A percentile compares a stretch with the other conserved stretches of the same genome.
Evolutionary conservation across 2,113 vertebrate species (phyloP).

Genomic region (Gallinago jamesoni): DNA sequence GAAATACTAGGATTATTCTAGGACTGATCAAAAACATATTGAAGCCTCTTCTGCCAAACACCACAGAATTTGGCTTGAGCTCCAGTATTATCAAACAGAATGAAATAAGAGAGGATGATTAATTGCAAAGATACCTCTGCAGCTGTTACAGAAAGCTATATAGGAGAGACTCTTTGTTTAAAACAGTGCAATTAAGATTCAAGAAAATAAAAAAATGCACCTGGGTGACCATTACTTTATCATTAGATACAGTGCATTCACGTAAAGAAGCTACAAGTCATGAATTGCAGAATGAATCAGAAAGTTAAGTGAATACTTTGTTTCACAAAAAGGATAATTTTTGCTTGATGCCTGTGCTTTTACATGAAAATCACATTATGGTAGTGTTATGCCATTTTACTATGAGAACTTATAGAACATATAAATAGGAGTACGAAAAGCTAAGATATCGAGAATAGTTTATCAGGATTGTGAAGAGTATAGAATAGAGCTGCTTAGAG

Average conservation of each 20-base stretch:
- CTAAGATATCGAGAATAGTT: background rate
- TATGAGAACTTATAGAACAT: background rate
- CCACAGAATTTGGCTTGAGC: background rate
- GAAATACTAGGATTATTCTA: background rate
- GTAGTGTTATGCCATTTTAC: background rate
- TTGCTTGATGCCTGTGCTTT: background rate
- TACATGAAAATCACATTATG: background rate
- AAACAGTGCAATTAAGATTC: background rate
- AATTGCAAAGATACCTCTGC: constrained; percentile 2
- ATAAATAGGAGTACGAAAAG: background rate
- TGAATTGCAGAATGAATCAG: background rate
- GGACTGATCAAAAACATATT: background rate
- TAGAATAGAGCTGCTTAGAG: background rate
- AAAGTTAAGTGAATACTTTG: background rate
- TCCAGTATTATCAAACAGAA: background rate
- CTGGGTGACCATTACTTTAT: background rate
- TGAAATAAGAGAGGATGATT: constrained; percentile 23
- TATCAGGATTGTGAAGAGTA: background rate
- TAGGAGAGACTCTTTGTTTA: background rate
- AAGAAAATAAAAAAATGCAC: background rate
- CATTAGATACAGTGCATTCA: background rate
- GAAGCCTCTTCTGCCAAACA: background rate
- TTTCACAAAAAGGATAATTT: background rate
- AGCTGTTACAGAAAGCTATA: background rate
- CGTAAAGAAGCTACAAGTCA: background rate